Evolutionary conservation across 2,888 invertebrate genomes (phyloP).

Genomic region (Trichopria drosophilae): DNA sequence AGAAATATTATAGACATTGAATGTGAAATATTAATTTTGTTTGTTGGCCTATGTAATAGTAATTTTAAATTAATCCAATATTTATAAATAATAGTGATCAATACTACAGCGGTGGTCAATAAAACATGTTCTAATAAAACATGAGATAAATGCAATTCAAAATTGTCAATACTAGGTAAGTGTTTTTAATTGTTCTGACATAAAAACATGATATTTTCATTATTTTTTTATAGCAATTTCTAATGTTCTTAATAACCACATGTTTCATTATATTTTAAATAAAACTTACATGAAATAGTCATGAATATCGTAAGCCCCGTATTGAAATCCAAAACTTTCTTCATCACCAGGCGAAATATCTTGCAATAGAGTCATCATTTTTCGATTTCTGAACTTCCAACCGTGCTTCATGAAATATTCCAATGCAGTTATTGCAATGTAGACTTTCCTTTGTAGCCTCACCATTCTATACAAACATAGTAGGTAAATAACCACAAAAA

Average conservation of each 20-base stretch:
- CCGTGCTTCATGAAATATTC: constrained; percentile 74
- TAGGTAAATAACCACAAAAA: constrained; percentile 5
- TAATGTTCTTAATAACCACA: too few relatives aligned
- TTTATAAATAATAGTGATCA: too few relatives aligned
- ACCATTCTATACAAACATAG: constrained; percentile 71
- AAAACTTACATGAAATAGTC: constrained; percentile 58
- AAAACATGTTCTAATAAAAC: constrained; percentile 52
- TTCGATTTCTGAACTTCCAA: constrained; percentile 76
- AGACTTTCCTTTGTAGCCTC: constrained; percentile 79
- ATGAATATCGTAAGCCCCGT: constrained; percentile 62
- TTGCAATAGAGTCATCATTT: constrained; percentile 63
- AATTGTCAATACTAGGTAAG: too few relatives aligned
- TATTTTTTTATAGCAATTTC: too few relatives aligned
- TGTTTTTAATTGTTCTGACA: too few relatives aligned
- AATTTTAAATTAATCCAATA: too few relatives aligned
- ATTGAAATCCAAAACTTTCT: constrained; percentile 65
- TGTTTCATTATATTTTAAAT: too few relatives aligned
- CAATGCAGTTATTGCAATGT: constrained; percentile 72
- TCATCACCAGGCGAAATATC: constrained; percentile 60
- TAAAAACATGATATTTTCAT: too few relatives aligned
- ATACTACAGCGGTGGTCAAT: too few relatives aligned
- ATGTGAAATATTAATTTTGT: neutral
- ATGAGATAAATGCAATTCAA: constrained; percentile 5
- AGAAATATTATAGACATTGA: neutral
- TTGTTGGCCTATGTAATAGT: too few relatives aligned